Evolutionary conservation across 2,113 vertebrate genomes (phyloP), one percentile per base, ranked within the genome.

Genomic region (Gobius niger): DNA sequence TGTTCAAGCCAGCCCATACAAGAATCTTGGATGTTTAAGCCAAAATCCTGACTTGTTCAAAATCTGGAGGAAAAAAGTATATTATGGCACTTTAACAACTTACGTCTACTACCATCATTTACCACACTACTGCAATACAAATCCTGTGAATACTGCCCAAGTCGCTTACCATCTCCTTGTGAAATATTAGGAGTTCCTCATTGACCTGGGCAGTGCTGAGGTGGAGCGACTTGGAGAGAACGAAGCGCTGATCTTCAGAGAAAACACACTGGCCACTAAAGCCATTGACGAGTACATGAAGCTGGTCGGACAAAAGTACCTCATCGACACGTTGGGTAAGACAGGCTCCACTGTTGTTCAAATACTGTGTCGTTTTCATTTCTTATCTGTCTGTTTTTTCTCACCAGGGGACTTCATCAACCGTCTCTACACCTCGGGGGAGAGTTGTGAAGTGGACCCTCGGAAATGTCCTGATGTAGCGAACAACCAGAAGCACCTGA

Each of bases 231-330:
- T 94, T 1, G 95, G 95, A 1, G 95, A 95, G 49, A 95, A 89
- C 0, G 95, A 98, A 76, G 94, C 95, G 0, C 80, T 98, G 81
- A 94, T 99, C 70, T 99, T 99, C 90, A 93, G 96, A 7, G 96
- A 98, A 90, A 98, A 99, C 88, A 98, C 96, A 0, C 76, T 99
- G 81, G 95, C 96, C 76, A 98, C 96, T 61, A 98, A 99, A 80
- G 97, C 97, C 72, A 97, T 99, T 0, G 97, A 99, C 3, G 96
- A 99, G 77, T 99, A 96, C 69, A 99, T 99, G 97, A 99, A 98
- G 77, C 90, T 99, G 83, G 96, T 99, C 68, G 97, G 96, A 4
- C 95, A 94, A 81, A 95, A 94, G 77, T 99, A 98, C 83, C 96
- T 99, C 16, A 93, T 96, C 57, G 94, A 94, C 84, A 97, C 95